Evolutionary conservation across 2,113 vertebrate species (phyloP).

Genomic region (Etia nguti): DNA sequence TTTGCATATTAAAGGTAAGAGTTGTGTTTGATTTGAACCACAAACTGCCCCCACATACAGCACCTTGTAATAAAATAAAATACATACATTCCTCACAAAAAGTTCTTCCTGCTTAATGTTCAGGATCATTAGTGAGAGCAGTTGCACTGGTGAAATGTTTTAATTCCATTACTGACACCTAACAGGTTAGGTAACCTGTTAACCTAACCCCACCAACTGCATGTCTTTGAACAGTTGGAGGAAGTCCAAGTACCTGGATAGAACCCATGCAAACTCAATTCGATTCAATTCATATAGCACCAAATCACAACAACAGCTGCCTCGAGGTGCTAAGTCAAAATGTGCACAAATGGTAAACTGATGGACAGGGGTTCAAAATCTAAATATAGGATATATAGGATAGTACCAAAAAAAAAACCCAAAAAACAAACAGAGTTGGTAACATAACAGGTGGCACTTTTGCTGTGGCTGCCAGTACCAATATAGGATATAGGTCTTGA

Average conservation of each 20-base stretch:
- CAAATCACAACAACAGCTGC: neutral
- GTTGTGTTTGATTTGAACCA: neutral
- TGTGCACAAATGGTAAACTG: neutral
- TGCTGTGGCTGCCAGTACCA: neutral
- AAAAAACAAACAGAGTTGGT: neutral
- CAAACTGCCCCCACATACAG: neutral
- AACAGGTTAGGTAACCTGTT: no score
- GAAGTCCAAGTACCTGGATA: neutral
- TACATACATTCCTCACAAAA: neutral
- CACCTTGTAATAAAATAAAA: neutral
- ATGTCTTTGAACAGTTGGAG: neutral
- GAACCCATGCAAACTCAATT: neutral
- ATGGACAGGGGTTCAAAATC: neutral
- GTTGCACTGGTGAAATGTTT: neutral
- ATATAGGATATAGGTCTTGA: neutral
- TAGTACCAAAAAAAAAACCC: rapidly evolving
- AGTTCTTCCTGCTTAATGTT: neutral
- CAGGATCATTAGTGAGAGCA: neutral
- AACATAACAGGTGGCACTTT: neutral
- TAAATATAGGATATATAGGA: neutral
- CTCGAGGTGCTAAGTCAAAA: neutral
- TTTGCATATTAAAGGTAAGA: neutral
- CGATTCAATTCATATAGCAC: neutral
- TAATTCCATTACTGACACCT: neutral
- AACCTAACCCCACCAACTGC: neutral